phyloP scores from a whole-genome alignment of 2,888 invertebrate species.

The Diaphora mendica region DNA sequence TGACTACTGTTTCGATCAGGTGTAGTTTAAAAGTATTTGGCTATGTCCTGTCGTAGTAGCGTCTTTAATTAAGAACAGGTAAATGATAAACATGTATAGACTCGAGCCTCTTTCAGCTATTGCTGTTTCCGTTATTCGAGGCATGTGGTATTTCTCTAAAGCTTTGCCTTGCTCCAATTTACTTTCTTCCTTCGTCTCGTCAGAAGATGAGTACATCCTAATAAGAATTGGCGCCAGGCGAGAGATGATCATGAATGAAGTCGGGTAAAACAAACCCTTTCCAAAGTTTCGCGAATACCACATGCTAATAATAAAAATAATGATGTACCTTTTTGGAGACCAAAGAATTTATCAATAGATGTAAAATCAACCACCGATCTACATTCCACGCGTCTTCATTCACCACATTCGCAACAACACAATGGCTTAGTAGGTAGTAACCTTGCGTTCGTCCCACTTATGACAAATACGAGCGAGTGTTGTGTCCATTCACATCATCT shows the following conservation, averaged over 20 bases:
- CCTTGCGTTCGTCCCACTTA: slow-evolving; percentile 46
- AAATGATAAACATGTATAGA: no score
- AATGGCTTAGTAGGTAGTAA: slow-evolving; percentile 38
- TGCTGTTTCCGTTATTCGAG: no score
- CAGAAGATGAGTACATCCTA: no score
- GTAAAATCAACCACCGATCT: background rate
- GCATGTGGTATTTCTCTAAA: no score
- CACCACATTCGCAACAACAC: slow-evolving; percentile 29
- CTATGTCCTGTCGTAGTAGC: background rate
- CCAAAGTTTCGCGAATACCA: background rate
- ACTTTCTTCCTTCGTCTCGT: no score
- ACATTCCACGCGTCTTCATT: slow-evolving; percentile 7
- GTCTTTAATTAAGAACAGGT: no score
- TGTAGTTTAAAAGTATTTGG: background rate
- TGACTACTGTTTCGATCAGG: no score
- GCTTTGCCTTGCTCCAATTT: no score
- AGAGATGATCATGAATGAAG: no score
- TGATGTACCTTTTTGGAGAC: background rate
- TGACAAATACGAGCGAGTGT: slow-evolving; percentile 34
- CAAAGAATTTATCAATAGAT: background rate
- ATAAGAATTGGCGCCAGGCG: no score
- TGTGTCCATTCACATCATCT: slow-evolving; percentile 32
- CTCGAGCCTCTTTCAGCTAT: no score
- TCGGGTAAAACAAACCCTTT: background rate
- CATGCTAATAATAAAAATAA: background rate